Percentiles rank a stretch among this genome's conserved stretches.
Conservation (phyloP, 2,888 invertebrate genomes). For the Parnassius smintheus region DNA sequence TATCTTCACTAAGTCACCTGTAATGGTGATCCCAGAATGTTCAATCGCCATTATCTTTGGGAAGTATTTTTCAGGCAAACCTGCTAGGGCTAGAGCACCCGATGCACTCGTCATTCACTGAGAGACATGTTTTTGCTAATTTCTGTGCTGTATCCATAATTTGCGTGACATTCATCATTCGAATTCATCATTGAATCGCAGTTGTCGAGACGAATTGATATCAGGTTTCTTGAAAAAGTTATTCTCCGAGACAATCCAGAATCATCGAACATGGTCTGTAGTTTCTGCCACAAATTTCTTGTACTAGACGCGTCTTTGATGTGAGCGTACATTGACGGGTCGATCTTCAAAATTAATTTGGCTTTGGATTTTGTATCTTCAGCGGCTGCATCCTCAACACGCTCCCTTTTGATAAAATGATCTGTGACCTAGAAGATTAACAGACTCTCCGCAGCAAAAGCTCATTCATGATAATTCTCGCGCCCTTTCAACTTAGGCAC, state of each 20-base stretch:
- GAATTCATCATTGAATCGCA: conserved; percentile 14
- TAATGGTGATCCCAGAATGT: conserved; percentile 18
- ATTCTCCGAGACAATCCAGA: conserved; percentile 24
- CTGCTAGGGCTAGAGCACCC: conserved; percentile 32
- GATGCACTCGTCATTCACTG: conserved; percentile 32
- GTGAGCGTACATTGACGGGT: conserved; percentile 32
- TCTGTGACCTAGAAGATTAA: conserved; percentile 27
- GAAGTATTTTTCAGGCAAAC: conserved; percentile 29
- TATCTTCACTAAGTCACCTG: conserved; percentile 24
- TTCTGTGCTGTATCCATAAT: conserved; percentile 31
- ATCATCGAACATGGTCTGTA: conserved; percentile 32
- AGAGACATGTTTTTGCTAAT: conserved; percentile 31
- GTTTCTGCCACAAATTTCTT: conserved; percentile 28
- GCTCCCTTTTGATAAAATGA: conserved; percentile 19
- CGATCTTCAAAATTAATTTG: conserved; percentile 32
- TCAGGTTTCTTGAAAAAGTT: conserved; percentile 23
- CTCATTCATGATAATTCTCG: not conserved
- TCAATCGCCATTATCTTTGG: conserved; percentile 28
- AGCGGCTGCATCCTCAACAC: conserved; percentile 2
- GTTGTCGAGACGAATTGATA: conserved; percentile 19
- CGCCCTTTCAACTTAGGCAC: conserved; percentile 19
- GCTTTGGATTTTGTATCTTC: conserved; percentile 32
- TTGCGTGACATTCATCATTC: conserved; percentile 28
- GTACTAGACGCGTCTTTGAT: conserved; percentile 28
- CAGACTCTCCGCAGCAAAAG: conserved; percentile 12